Evolutionary conservation across 1,140 invertebrate genomes (phyloP), one percentile per base, ranked within the genome.

Genomic region (Oryzaephilus surinamensis): DNA sequence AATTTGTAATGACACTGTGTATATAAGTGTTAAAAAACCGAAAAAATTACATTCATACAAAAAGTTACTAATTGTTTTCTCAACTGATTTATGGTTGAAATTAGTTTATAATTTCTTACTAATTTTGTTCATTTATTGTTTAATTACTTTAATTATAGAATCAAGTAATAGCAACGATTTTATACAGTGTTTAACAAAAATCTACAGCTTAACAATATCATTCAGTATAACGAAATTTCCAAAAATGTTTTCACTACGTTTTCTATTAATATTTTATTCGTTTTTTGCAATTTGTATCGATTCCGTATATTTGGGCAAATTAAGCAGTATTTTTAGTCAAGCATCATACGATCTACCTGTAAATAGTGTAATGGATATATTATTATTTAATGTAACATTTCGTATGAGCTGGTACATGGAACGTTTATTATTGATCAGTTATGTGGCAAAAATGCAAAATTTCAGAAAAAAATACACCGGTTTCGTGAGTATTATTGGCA

Each of bases 221-320:
- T 15, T 12, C 8, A 14, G 24, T 3, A 19, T 30, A 4, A 16
- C 5, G 1, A 4, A 28, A 11, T 7, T 38, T n/a, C 36, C 36
- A 11, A 1, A 12, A 6, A 20, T 19, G 28, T 7, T 21, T 5
- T 29, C 27, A 2, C 13, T 27, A 7, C 20, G 38, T 7, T 17
- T 40, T 16, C 19, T 40, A 6, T 20, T 40, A 4, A 12, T 12
- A 2, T 27, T 26, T 7, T 40, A 16, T 11, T 15, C 12, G 3
- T 24, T 40, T 3, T 32, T 40, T 26, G 21, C 18, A 2, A 14
- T 40, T 5, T 32, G 18, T 33, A 17, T 40, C n/a, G 32, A 32
- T 6, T 26, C 30, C 3, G 20, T 40, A 11, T 40, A 32, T 28
- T 18, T 40, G 2, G 24, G 38, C 5, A 40, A 40, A 19, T 30